A percentile compares a stretch with the other conserved stretches of the same genome.
phyloP scores from a whole-genome alignment of 2,113 vertebrate genomes.

The Smithornis capensis region DNA sequence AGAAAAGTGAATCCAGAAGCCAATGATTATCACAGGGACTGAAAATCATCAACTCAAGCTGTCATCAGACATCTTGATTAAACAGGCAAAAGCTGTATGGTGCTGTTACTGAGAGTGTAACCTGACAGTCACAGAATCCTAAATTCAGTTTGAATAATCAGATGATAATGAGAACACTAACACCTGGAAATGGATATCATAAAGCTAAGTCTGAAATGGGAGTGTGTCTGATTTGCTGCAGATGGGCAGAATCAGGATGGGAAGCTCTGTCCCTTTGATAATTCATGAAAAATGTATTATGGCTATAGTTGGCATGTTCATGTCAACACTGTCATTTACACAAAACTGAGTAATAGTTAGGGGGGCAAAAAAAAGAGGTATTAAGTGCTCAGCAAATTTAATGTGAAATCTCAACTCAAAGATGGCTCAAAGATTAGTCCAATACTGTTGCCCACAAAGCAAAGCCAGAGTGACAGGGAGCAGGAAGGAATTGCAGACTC shows the following conservation, averaged over 20 bases:
- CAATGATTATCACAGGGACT: not conserved
- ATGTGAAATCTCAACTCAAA: not conserved
- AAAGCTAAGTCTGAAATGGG: not conserved
- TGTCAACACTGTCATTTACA: not conserved
- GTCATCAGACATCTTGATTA: not conserved
- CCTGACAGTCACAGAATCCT: not conserved
- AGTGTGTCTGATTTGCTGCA: not conserved
- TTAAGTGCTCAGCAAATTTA: not conserved
- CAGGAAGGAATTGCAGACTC: not conserved
- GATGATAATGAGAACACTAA: not conserved
- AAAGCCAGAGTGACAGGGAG: not conserved
- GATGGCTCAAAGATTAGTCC: not conserved
- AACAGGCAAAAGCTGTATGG: not conserved
- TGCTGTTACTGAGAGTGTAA: not conserved
- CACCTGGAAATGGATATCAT: not conserved
- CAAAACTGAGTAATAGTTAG: not conserved
- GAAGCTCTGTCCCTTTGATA: not conserved
- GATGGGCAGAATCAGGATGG: not conserved
- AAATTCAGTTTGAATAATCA: not conserved
- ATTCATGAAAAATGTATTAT: not conserved
- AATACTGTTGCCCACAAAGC: not conserved
- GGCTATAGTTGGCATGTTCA: not conserved
- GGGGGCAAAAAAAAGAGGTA: not conserved
- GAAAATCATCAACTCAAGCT: not conserved
- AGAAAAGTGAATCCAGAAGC: constrained; percentile 49